Percentiles rank a stretch among this genome's conserved stretches.
Evolutionary conservation across 1,140 invertebrate genomes (phyloP).

Genomic region (Aphaenogaster floridana): DNA sequence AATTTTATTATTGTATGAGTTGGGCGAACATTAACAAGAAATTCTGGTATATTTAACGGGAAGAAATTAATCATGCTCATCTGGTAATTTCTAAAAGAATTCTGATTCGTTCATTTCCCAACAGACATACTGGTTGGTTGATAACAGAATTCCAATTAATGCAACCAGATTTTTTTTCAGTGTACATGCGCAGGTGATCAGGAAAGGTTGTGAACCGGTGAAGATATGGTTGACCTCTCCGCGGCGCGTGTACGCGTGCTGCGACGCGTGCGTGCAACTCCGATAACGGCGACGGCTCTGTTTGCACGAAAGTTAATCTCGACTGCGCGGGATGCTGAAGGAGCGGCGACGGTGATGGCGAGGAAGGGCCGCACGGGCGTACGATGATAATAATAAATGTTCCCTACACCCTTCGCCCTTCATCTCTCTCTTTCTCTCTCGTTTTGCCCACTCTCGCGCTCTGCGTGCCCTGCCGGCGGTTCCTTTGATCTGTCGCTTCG

Average conservation of each 20-base stretch:
- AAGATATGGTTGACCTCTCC: constrained; percentile 17
- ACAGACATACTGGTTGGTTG: no score
- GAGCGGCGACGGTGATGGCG: not conserved
- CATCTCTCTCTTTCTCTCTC: constrained; percentile 26
- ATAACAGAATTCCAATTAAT: no score
- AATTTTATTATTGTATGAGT: no score
- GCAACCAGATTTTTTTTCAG: no score
- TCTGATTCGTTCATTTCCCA: no score
- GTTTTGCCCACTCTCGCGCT: constrained; percentile 63
- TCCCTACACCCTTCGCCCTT: constrained; percentile 42
- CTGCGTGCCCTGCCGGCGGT: constrained; percentile 69
- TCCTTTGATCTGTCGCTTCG: constrained; percentile 84
- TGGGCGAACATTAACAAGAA: no score
- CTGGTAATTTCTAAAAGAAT: no score
- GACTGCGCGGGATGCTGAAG: constrained; percentile 48
- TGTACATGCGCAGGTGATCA: not conserved
- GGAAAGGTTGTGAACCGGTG: not conserved
- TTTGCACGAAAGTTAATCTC: constrained; percentile 80
- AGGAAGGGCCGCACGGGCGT: constrained; percentile 44
- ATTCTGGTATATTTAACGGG: no score
- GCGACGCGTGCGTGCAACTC: constrained; percentile 7
- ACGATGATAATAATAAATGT: constrained; percentile 82
- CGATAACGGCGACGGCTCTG: constrained; percentile 44
- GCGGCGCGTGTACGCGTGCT: not conserved
- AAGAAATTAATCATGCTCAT: no score